Base-by-base conservation (phyloP, 1,140 invertebrate genomes). In the Latrodectus geometricus region DNA sequence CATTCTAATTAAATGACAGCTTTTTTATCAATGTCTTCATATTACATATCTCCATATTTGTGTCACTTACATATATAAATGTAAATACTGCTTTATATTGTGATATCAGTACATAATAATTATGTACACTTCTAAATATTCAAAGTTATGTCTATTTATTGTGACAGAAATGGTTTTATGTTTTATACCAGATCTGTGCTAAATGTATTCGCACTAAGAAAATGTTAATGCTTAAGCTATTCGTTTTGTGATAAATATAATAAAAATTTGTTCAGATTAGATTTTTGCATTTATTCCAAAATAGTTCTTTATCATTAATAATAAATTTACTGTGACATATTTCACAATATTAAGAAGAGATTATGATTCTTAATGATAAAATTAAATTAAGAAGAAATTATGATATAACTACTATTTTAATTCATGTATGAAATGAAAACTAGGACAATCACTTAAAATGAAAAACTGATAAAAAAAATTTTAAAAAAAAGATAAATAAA, bases 91-190 rank as follows among this genome's bases (percentile, higher is more conserved):
- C 81, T 75, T 83, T 75, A 15, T 78, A 65, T 86, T 86, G 83
- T 86, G 83, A 86, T 86, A 86, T 78, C 15, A 77, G 76, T 48
- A 76, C 75, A 75, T 74, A 76, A 17, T 76, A 21, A 21, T 49
- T 86, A 72, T 86, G 73, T 84, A 84, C 74, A 86, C 69, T 78
- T 86, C 74, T 78, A 78, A 70, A 20, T 49, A 86, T 77, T 86
- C 49, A 76, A 86, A 86, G 65, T 70, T 72, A 76, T 76, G 82
- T 84, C 52, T 49, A 77, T n/a, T 56, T 70, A 61, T 61, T 78
- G 77, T 86, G 48, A 68, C 9, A 72, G n/a, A 48, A 84, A 84
- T 84, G 77, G 50, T 73, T 49, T 86, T 86, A 77, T 86, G 83
- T 86, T 86, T 86, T 86, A 70, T 86, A 86, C 75, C 56, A 54